These are phyloP conservation scores for Lithophane ornitopus DNA, from an alignment of 2,888 invertebrate genomes.

Conservation along the genomic window DNA sequence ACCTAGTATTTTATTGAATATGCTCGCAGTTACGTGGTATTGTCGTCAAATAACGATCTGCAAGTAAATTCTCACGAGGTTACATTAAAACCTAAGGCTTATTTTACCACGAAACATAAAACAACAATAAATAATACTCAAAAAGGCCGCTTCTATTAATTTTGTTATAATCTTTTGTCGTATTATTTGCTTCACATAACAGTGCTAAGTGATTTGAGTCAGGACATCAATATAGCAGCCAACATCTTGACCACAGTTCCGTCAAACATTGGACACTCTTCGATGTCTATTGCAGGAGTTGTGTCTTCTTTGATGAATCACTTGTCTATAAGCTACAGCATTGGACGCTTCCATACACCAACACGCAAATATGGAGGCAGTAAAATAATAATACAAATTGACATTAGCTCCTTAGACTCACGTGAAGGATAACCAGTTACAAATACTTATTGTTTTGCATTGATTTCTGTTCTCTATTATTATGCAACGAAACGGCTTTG, in stretches of 20 bases:
- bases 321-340: constrained; percentile 25
- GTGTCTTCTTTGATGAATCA: not conserved
- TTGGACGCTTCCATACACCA: constrained; percentile 28
- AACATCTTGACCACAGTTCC: constrained; percentile 1
- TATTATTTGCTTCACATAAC: constrained; percentile 22
- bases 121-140: not conserved
- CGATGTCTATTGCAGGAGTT: not conserved
- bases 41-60: not conserved
- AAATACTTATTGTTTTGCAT: constrained; percentile 52
- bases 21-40: not conserved
- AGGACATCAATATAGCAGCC: constrained; percentile 30
- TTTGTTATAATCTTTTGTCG: constrained; percentile 1
- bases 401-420: constrained; percentile 65
- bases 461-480: constrained; percentile 48
- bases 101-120: constrained; percentile 30
- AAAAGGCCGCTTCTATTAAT: constrained; percentile 1
- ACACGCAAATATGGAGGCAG: constrained; percentile 31
- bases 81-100: not conserved
- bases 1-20: not conserved
- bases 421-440: constrained; percentile 68
- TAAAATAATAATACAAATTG: constrained; percentile 59
- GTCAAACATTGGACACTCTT: constrained; percentile 21
- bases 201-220: constrained; percentile 29
- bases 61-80: not conserved
- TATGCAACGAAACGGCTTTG: constrained; percentile 38